These are phyloP conservation scores for Drosophila siamana DNA, from an alignment of 2,888 invertebrate genomes.

Conservation along the genomic window DNA sequence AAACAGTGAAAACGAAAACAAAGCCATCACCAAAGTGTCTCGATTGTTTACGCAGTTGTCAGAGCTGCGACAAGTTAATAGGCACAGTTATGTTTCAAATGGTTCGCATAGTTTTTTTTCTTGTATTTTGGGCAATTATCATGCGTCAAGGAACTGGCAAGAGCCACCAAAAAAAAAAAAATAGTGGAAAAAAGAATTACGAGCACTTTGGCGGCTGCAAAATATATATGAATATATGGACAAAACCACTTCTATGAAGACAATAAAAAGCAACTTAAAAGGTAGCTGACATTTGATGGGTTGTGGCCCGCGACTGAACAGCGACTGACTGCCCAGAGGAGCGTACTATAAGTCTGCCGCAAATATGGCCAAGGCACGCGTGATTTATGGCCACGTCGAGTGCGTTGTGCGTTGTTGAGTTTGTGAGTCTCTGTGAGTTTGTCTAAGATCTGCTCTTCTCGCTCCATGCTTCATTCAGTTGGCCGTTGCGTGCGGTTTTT, in stretches of 20 bases:
- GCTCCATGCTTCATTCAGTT: conserved; percentile 8
- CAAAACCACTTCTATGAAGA: conserved; percentile 55
- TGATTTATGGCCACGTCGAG: conserved; percentile 64
- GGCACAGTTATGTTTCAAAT: conserved; percentile 49
- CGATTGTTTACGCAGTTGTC: conserved; percentile 47
- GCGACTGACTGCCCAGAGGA: conserved; percentile 6
- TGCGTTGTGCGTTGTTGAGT: conserved; percentile 40
- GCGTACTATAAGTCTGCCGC: conserved; percentile 13
- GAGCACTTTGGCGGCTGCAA: conserved; percentile 46
- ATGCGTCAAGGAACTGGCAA: conserved; percentile 44
- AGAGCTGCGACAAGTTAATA: conserved; percentile 27
- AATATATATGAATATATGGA: conserved; percentile 39
- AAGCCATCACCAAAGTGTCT: conserved; percentile 29
- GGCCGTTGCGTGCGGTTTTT: conserved; percentile 44
- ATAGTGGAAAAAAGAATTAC: conserved; percentile 33
- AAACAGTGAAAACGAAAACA: conserved; percentile 44
- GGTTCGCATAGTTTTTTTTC: conserved; percentile 22
- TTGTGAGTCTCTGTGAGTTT: neutral
- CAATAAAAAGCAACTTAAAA: conserved; percentile 58
- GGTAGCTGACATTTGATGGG: conserved; percentile 72
- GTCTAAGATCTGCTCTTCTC: conserved; percentile 6
- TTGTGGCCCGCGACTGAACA: conserved; percentile 52
- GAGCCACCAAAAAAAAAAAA: conserved; percentile 10
- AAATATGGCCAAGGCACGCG: conserved; percentile 67
- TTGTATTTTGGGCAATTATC: conserved; percentile 36